Evolutionary conservation across 2,888 invertebrate species (phyloP), one percentile per base, ranked within the genome.

Genomic region (Ormyrus labotus): DNA sequence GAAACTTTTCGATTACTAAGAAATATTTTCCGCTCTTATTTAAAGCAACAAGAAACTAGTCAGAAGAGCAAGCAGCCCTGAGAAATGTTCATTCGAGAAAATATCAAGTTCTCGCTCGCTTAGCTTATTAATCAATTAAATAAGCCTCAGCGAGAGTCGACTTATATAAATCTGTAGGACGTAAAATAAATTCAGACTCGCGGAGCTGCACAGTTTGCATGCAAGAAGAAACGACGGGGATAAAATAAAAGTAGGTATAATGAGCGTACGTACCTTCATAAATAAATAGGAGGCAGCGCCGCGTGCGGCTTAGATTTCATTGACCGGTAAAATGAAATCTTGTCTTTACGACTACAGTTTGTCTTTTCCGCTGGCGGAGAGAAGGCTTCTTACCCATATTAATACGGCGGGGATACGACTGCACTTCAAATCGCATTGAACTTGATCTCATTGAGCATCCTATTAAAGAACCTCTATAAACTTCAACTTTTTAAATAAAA

Each of bases 81-180:
- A 34, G 34, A 34, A 34, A 34, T 4, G 34, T 5, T 57, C 19
- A 5, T 61, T 45, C 48, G 13, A 50, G 58, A 61, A 68, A 76
- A 61, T 76, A 68, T 48, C 53, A 61, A 68, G 7, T 53, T n/a
- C 57, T 8, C 50, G 13, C 50, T 2, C 61, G 11, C 19, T 10
- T 50, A 8, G 70, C n/a, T 55, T 67, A 71, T 78, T 47, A 67
- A 67, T 78, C 71, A 71, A 71, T 78, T 78, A 65, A 78, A 67
- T 71, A 71, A 64, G 65, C 58, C 51, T 65, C 51, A 60, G 53
- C 55, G 47, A 53, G 51, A 9, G 53, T 45, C 45, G 61, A 34
- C 63, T 11, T 48, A 51, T 48, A 51, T 77, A 77, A 70, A 70
- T 50, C 57, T 34, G 34, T 48, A 50, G 48, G 69, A 63, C 61